Conservation (phyloP, 2,888 invertebrate genomes). For the Rhyacophila evoluta region DNA sequence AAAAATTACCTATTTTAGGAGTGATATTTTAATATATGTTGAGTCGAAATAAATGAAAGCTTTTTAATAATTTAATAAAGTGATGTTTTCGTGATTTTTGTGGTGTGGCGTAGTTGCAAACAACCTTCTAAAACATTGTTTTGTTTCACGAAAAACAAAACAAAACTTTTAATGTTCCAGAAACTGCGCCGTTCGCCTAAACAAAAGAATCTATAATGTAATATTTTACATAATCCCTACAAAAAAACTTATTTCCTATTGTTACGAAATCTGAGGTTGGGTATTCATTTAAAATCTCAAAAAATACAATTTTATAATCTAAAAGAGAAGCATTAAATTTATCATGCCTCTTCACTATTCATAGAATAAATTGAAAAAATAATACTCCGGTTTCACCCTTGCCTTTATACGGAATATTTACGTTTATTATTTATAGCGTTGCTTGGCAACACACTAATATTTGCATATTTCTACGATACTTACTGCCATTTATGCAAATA, state of each 20-base stretch:
- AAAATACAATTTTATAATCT: constrained; percentile 25
- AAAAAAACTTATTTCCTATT: constrained; percentile 6
- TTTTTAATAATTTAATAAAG: too few relatives aligned
- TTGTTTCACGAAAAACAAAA: constrained; percentile 8
- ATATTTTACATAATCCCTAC: constrained; percentile 20
- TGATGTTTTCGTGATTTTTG: background rate
- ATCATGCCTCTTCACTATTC: constrained; percentile 47
- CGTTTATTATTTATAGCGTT: constrained; percentile 50
- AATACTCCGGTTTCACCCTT: constrained; percentile 31
- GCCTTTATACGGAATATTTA: constrained; percentile 39
- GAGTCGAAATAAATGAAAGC: too few relatives aligned
- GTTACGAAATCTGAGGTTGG: background rate
- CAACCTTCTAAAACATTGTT: constrained; percentile 21
- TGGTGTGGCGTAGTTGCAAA: background rate
- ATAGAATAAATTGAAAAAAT: constrained; percentile 51
- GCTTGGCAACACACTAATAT: constrained; percentile 46
- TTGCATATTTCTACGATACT: constrained; percentile 51
- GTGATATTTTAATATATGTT: too few relatives aligned
- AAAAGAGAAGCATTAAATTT: constrained; percentile 36
- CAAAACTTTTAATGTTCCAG: constrained; percentile 4
- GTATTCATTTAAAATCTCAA: constrained; percentile 15
- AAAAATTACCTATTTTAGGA: too few relatives aligned
- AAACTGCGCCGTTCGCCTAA: background rate
- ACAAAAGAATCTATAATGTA: constrained; percentile 14
- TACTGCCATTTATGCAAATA: constrained; percentile 49